Base-by-base conservation (phyloP, 2,797 vertebrate species). In the Ceyx erithaca region DNA sequence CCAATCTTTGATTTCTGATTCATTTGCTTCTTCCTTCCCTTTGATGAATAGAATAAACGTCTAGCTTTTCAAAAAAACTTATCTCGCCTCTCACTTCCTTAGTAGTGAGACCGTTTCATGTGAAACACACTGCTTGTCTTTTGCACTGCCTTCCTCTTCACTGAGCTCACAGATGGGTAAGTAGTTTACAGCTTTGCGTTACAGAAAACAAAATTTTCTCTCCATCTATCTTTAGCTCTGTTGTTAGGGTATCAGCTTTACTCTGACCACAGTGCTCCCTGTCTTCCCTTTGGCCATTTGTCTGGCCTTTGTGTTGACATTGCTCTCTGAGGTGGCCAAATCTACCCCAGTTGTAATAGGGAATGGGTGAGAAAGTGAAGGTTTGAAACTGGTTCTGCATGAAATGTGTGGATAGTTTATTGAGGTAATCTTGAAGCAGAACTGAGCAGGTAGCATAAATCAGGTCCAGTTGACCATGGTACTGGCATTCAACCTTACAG, bases 1-100 rank as follows among this genome's bases (percentile, higher is more conserved):
- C 95, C 85, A 82, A 73, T 80, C 91, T 96, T 95, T 97, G 94
- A 94, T 96, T 96, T 96, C 89, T 96, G 91, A 95, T 94, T 88
- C 81, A 89, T 91, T 87, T 92, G 73, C 92, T 93, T 90, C 86
- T 95, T 94, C 87, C 88, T 96, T 94, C 68, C 73, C 79, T 95
- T 94, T 96, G 92, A 97, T 95, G 87, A 95, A 81, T 23, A 92
- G 89, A 94, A 96, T 93, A 95, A 96, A 92, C 1, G 12, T 85
- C 73, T 90, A 68, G 91, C 77, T 95, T 96, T 96, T 96, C 62
- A 93, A 85, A 95, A 93, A 84, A 49, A 88, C 69, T 92, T 96
- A 45, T 87, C 77, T 94, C 3, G 62, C 75, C 59, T 96, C 85
- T 96, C 85, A 78, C 49, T 76, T 84, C 84, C 70, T 93, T 72